Evolutionary conservation across 2,113 vertebrate species (phyloP).

Genomic region (Bagarius yarrelli): DNA sequence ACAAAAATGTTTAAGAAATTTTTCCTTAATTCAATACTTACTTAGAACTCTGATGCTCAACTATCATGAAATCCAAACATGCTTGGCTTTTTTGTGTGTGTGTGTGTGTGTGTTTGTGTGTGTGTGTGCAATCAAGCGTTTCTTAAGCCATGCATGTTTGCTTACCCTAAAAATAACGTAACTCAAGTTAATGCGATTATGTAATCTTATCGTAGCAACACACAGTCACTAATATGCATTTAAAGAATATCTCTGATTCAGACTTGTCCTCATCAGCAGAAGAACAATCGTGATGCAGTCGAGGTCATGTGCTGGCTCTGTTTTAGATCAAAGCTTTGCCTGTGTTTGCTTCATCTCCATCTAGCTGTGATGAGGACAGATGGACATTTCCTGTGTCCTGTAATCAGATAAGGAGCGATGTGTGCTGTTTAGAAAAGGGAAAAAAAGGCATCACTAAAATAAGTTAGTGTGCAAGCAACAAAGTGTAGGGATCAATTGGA

Average conservation of each 20-base stretch:
- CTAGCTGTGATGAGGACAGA: slow-evolving; percentile 51
- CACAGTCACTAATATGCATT: background rate
- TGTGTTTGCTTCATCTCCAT: slow-evolving; percentile 47
- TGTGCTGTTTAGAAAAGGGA: slow-evolving; percentile 33
- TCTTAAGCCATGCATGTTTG: background rate
- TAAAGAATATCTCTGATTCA: background rate
- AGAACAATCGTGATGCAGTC: background rate
- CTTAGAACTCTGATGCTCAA: background rate
- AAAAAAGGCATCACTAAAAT: background rate
- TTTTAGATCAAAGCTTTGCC: slow-evolving; percentile 45
- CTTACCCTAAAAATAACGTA: background rate
- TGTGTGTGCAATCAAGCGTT: background rate
- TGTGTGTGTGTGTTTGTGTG: background rate
- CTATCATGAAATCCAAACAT: background rate
- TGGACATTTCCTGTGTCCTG: slow-evolving; percentile 60
- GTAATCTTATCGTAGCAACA: background rate
- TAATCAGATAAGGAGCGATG: slow-evolving; percentile 57
- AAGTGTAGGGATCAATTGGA: background rate
- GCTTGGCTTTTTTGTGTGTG: background rate
- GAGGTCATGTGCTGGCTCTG: slow-evolving; percentile 37
- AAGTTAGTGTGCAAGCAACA: background rate
- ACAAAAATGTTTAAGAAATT: background rate
- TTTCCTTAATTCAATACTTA: background rate
- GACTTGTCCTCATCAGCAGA: slow-evolving; percentile 26
- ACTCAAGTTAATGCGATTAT: background rate